These are phyloP conservation scores for Bugulina stolonifera DNA, from an alignment of 2,888 invertebrate genomes.

Conservation along the genomic window DNA sequence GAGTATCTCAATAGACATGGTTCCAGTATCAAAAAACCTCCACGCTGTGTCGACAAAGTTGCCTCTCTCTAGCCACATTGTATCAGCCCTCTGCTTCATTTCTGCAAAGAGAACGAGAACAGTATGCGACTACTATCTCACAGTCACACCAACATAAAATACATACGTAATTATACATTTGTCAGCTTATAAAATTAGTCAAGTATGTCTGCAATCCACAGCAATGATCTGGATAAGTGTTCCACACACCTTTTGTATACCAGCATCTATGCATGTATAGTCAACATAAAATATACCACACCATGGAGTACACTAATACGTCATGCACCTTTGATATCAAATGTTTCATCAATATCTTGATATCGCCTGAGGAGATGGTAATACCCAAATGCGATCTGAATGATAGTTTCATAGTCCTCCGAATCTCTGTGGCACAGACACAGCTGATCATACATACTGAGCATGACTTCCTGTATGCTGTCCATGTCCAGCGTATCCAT, in stretches of 20 bases:
- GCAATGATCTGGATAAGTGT: too few relatives aligned
- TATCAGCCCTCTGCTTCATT: neutral
- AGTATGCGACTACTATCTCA: too few relatives aligned
- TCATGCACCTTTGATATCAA: slow-evolving; percentile 18
- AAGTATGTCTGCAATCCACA: too few relatives aligned
- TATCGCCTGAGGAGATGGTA: slow-evolving; percentile 41
- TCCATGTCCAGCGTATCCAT: slow-evolving; percentile 46
- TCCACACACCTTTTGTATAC: too few relatives aligned
- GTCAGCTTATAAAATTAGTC: too few relatives aligned
- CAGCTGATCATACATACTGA: slow-evolving; percentile 28
- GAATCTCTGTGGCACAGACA: neutral
- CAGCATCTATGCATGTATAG: too few relatives aligned
- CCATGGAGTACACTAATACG: too few relatives aligned
- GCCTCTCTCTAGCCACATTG: neutral
- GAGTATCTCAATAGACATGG: slow-evolving; percentile 49
- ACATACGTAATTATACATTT: too few relatives aligned
- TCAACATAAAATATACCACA: too few relatives aligned
- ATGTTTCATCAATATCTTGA: slow-evolving; percentile 35
- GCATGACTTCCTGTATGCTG: slow-evolving; percentile 37
- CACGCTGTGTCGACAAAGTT: slow-evolving; percentile 34
- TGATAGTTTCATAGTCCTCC: slow-evolving; percentile 14
- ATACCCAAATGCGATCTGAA: slow-evolving; percentile 40
- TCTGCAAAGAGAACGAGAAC: neutral
- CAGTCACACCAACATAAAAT: too few relatives aligned
- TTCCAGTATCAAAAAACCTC: slow-evolving; percentile 38